Evolutionary conservation across 2,888 invertebrate species (phyloP).

Genomic region (Napeogenes inachia): DNA sequence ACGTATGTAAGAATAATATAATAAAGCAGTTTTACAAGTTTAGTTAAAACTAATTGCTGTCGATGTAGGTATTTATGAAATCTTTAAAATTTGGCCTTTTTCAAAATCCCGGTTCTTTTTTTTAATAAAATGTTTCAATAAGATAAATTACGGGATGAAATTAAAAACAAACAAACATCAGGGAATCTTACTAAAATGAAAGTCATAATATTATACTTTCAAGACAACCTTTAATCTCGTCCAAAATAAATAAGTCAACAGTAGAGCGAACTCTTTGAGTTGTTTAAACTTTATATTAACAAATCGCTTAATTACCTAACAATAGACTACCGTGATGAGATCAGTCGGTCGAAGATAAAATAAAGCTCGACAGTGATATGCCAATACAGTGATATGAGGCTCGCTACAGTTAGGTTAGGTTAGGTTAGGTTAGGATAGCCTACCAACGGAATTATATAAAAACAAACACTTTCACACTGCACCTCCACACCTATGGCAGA

Average conservation of each 20-base stretch:
- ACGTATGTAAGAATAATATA: too few species aligned
- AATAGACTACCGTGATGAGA: constrained; percentile 42
- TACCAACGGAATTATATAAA: too few species aligned
- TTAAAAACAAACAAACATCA: background rate
- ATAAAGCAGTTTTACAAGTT: too few species aligned
- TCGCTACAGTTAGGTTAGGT: background rate
- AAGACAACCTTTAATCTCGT: constrained; percentile 75
- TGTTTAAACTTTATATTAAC: constrained; percentile 65
- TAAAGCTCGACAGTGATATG: constrained; percentile 26
- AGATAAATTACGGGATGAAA: too few species aligned
- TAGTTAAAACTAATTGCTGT: too few species aligned
- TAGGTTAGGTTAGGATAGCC: too few species aligned
- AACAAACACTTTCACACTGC: too few species aligned
- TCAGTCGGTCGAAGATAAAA: constrained; percentile 48
- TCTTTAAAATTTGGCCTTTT: too few species aligned
- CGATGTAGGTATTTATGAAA: too few species aligned
- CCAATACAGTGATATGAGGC: constrained; percentile 9
- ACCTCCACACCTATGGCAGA: too few species aligned
- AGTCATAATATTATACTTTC: constrained; percentile 45
- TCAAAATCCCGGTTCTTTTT: too few species aligned
- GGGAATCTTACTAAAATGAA: constrained; percentile 36
- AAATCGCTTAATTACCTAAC: constrained; percentile 61
- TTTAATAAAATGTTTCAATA: too few species aligned
- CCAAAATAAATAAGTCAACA: constrained; percentile 70
- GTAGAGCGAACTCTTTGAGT: constrained; percentile 74